Percentiles rank a stretch among this genome's conserved stretches.
phyloP scores from a whole-genome alignment of 1,140 invertebrate species.

The Maniola jurtina region DNA sequence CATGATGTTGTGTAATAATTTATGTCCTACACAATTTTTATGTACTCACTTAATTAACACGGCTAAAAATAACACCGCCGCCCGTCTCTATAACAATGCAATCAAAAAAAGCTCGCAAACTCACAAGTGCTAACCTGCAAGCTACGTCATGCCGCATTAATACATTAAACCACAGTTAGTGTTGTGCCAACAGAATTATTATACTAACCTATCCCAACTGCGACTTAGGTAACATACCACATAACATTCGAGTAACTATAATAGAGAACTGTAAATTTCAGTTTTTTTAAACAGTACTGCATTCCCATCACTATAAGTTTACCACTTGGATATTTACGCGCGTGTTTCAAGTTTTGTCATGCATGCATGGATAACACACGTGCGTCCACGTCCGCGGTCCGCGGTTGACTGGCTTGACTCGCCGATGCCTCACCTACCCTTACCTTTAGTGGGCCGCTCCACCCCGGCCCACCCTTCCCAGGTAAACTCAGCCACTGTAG shows the following conservation, averaged over 20 bases:
- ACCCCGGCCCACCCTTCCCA: constrained; percentile 46
- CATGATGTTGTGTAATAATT: no score
- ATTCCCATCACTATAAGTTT: constrained; percentile 24
- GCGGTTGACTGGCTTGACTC: constrained; percentile 50
- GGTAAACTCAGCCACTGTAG: constrained; percentile 50
- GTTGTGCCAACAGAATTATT: constrained; percentile 9
- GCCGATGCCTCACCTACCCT: constrained; percentile 36
- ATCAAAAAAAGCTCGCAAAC: neutral
- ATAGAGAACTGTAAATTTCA: neutral
- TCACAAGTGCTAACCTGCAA: constrained; percentile 12
- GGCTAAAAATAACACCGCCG: neutral
- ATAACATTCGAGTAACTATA: neutral
- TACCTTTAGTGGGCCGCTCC: constrained; percentile 24
- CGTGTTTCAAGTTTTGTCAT: constrained; percentile 15
- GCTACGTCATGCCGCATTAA: constrained; percentile 25
- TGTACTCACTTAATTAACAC: neutral
- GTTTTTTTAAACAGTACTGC: constrained; percentile 13
- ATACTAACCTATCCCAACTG: constrained; percentile 16
- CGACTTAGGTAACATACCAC: neutral
- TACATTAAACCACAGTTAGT: constrained; percentile 20
- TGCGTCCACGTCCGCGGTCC: constrained; percentile 40
- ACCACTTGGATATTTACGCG: constrained; percentile 20
- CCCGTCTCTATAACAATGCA: neutral
- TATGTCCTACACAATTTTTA: no score
- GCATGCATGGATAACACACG: constrained; percentile 8